Percentiles rank a stretch among this genome's conserved stretches.
These are phyloP conservation scores for Lasiommata megera DNA, from an alignment of 2,888 invertebrate genomes.

Conservation along the genomic window DNA sequence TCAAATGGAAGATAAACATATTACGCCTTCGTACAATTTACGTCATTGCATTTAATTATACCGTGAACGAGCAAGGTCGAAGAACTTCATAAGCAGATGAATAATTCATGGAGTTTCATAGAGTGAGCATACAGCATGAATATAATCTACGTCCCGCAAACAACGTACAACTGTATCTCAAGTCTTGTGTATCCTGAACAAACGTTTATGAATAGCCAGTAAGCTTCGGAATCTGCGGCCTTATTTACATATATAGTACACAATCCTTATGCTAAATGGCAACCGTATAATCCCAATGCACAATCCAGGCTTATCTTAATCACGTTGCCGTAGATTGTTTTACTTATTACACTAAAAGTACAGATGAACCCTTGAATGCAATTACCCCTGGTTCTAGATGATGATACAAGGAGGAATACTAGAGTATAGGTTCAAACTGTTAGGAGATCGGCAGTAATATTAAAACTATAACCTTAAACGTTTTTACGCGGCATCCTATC, in stretches of 20 bases:
- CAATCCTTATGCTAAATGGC: slow-evolving; percentile 20
- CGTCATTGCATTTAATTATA: neutral
- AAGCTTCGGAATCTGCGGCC: slow-evolving; percentile 31
- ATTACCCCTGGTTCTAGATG: too few species aligned
- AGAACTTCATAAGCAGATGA: neutral
- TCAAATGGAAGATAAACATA: too few species aligned
- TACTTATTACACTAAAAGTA: too few species aligned
- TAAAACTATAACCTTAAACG: too few species aligned
- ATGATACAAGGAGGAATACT: too few species aligned
- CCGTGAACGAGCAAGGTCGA: neutral
- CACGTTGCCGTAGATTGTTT: neutral
- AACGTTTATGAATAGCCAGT: slow-evolving; percentile 34
- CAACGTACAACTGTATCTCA: slow-evolving; percentile 35
- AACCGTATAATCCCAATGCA: neutral
- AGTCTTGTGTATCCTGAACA: slow-evolving; percentile 31
- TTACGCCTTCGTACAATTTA: too few species aligned
- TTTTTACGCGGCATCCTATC: too few species aligned
- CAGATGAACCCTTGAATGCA: too few species aligned
- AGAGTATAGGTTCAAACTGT: too few species aligned
- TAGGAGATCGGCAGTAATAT: too few species aligned
- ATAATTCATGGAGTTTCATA: slow-evolving; percentile 8
- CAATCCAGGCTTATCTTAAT: neutral
- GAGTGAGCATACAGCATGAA: slow-evolving; percentile 12
- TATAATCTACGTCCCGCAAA: slow-evolving; percentile 26
- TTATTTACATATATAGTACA: slow-evolving; percentile 37